Percentiles rank a stretch among this genome's conserved stretches.
Evolutionary conservation across 1,140 invertebrate genomes (phyloP).

Genomic region (Tetragnatha versicolor): DNA sequence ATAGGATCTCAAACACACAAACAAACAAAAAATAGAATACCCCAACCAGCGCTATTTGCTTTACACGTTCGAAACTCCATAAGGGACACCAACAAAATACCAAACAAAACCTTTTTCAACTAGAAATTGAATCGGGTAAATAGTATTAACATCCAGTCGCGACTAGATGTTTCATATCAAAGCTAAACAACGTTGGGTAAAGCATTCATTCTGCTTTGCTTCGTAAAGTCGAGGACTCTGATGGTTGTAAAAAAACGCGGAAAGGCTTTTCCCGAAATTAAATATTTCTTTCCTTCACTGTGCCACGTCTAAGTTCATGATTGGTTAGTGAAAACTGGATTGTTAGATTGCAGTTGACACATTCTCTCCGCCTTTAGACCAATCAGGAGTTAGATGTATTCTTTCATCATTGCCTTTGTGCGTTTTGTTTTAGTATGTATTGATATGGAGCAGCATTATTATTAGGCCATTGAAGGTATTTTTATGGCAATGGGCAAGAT

Average conservation of each 20-base stretch:
- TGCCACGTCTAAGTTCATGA: constrained; percentile 7
- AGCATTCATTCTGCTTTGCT: constrained; percentile 4
- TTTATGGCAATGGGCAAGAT: too few species aligned
- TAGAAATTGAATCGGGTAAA: constrained; percentile 1
- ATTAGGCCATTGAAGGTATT: too few species aligned
- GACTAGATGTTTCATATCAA: not conserved
- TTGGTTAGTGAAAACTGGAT: constrained; percentile 15
- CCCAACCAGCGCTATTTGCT: too few species aligned
- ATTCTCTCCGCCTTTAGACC: not conserved
- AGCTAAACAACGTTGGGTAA: constrained; percentile 14
- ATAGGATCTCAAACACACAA: too few species aligned
- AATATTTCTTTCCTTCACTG: not conserved
- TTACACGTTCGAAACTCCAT: too few species aligned
- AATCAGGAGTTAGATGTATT: not conserved
- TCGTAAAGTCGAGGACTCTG: too few species aligned
- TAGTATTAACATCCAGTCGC: constrained; percentile 16
- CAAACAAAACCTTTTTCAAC: not conserved
- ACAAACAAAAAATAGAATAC: too few species aligned
- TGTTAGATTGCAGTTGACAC: constrained; percentile 6
- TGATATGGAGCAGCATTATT: too few species aligned
- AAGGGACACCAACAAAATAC: too few species aligned
- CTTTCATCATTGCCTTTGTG: too few species aligned
- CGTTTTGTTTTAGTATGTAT: too few species aligned
- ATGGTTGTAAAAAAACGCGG: not conserved
- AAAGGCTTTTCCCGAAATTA: constrained; percentile 4